These are phyloP conservation scores for Artemia sp. DNA, from an alignment of 2,888 invertebrate species.

Conservation along the genomic window DNA sequence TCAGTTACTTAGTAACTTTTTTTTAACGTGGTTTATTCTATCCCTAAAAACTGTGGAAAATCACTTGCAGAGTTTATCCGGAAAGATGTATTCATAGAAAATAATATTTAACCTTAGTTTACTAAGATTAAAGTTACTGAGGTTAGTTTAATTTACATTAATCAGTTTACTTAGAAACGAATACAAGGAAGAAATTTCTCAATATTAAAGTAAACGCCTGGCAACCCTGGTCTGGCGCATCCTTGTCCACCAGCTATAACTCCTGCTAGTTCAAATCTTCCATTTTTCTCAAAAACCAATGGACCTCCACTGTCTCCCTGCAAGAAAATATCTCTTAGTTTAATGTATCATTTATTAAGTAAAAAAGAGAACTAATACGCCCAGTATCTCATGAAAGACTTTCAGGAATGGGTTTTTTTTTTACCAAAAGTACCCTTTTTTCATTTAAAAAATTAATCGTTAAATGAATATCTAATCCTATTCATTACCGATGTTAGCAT, in stretches of 20 bases:
- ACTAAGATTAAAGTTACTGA: no score
- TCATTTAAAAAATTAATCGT: not conserved
- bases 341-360: not conserved
- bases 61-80: no score
- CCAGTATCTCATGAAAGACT: not conserved
- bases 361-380: not conserved
- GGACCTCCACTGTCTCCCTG: conserved; percentile 21
- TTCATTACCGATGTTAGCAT: no score
- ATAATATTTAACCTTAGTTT: no score
- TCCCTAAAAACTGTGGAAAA: no score
- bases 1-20: no score
- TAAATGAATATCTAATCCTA: no score
- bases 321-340: not conserved
- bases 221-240: conserved; percentile 16
- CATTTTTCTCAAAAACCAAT: conserved; percentile 15
- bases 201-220: conserved; percentile 13
- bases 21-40: no score
- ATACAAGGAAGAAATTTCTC: conserved; percentile 12
- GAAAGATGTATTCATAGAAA: no score
- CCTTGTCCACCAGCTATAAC: conserved; percentile 20
- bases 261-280: conserved; percentile 16
- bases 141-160: no score
- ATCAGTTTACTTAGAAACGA: not conserved
- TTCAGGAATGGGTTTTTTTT: not conserved
- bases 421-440: not conserved